phyloP scores from a whole-genome alignment of 2,888 invertebrate species.

The Coecobrya sp. region DNA sequence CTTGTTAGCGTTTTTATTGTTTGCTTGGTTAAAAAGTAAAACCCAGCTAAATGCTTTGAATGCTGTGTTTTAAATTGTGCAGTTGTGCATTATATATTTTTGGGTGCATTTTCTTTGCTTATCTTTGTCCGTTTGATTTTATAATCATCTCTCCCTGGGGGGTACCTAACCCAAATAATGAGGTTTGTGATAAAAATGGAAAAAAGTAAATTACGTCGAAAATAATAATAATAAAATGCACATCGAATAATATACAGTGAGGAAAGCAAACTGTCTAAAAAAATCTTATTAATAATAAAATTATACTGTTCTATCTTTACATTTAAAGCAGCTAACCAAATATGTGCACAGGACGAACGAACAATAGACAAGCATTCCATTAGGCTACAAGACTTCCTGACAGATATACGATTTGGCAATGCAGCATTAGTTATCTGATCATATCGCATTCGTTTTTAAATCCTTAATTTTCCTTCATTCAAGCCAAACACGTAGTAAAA shows the following conservation, averaged over 20 bases:
- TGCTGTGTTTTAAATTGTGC: background rate
- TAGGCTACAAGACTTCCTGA: background rate
- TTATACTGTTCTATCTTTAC: background rate
- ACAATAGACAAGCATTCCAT: background rate
- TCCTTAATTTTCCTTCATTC: constrained; percentile 2
- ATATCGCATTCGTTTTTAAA: background rate
- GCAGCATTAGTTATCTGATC: background rate
- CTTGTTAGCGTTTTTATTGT: constrained; percentile 70
- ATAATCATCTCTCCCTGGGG: constrained; percentile 75
- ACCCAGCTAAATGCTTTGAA: background rate
- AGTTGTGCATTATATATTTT: background rate
- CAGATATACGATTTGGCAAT: background rate
- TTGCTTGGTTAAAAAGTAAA: constrained; percentile 57
- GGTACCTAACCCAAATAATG: constrained; percentile 78
- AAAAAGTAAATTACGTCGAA: constrained; percentile 71
- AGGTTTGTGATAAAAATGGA: constrained; percentile 76
- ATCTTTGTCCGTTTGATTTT: constrained; percentile 72
- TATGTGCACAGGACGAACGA: background rate
- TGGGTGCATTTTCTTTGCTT: constrained; percentile 56
- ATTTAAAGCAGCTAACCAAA: background rate
- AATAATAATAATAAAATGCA: constrained; percentile 54
- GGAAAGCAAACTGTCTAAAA: background rate
- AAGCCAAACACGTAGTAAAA: background rate
- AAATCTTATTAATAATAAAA: constrained; percentile 8
- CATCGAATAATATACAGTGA: constrained; percentile 1